Base-by-base conservation (phyloP, 2,797 vertebrate species). In the Coreius guichenoti region DNA sequence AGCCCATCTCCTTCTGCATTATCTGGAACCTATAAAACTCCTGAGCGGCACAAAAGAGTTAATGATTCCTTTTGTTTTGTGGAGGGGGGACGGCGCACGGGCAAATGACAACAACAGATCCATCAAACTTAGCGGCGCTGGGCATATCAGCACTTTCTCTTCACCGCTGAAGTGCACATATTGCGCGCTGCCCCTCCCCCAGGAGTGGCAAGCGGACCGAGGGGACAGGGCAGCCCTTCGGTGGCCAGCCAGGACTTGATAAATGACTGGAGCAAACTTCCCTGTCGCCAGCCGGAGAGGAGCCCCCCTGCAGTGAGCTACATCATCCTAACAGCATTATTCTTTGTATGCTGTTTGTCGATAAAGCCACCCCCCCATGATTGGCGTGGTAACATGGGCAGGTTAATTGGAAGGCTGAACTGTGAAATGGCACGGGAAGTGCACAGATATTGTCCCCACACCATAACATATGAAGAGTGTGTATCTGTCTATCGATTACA, bases 391-490 rank as follows among this genome's bases (percentile, higher is more conserved):
- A 93, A 95, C 94, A 94, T 93, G 94, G 95, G 94, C 95, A 95
- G 95, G 95, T 96, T 96, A 96, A 96, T 96, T 95, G 95, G 95
- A 95, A 95, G 94, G 93, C 95, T 96, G 95, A 95, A 96, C 95
- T 96, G 95, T 95, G 94, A 94, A 95, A 95, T 94, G 90, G 95
- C 94, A 93, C 91, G 93, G 95, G 94, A 94, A 92, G 95, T 92
- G 91, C 94, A 92, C 92, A 93, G 92, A 95, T 93, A 94, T 94
- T 92, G 92, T 93, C 94, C 94, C 90, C 91, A 80, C 83, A 89
- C 88, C 94, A 95, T 94, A 94, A 95, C 94, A 94, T 94, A 90
- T 90, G 88, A 90, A 90, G 90, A 91, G 93, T 94, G 94, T 87
- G 86, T 89, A 90, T 94, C 92, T 93, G 90, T 93, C 93, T 95